Percentiles rank a stretch among this genome's conserved stretches.
Evolutionary conservation across 2,888 invertebrate genomes (phyloP).

Genomic region (Cantharis lateralis): DNA sequence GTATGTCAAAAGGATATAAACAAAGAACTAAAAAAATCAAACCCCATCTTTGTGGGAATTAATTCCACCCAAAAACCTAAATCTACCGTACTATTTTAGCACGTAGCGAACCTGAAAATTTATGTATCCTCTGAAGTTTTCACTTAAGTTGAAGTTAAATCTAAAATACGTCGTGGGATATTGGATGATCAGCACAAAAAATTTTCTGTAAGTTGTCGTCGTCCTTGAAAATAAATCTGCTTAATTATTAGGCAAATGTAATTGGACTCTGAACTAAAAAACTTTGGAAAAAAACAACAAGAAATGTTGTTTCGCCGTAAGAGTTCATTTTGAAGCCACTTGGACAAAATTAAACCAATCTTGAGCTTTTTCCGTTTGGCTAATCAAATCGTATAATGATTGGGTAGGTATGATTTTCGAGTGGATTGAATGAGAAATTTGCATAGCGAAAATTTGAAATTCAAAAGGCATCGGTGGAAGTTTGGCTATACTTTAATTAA

Average conservation of each 20-base stretch:
- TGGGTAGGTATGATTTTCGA: not conserved
- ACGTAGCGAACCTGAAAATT: not conserved
- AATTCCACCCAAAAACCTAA: too few relatives aligned
- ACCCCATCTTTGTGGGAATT: too few relatives aligned
- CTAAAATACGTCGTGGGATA: not conserved
- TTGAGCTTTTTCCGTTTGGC: not conserved
- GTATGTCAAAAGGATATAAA: too few relatives aligned
- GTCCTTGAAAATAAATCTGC: not conserved
- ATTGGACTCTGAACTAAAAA: not conserved
- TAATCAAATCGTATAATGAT: not conserved
- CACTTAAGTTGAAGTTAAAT: not conserved
- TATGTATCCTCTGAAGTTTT: not conserved
- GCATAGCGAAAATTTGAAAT: not conserved
- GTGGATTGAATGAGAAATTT: not conserved
- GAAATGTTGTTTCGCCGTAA: not conserved
- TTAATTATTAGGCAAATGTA: not conserved
- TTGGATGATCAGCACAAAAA: not conserved
- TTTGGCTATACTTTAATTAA: not conserved
- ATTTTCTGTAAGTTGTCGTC: not conserved
- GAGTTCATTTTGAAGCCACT: not conserved
- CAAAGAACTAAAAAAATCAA: too few relatives aligned
- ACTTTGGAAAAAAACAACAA: not conserved
- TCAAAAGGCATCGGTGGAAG: not conserved
- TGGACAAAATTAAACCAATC: too few relatives aligned
- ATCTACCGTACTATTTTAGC: too few relatives aligned